Evolutionary conservation across 2,888 invertebrate genomes (phyloP).

Genomic region (Troides aeacus): DNA sequence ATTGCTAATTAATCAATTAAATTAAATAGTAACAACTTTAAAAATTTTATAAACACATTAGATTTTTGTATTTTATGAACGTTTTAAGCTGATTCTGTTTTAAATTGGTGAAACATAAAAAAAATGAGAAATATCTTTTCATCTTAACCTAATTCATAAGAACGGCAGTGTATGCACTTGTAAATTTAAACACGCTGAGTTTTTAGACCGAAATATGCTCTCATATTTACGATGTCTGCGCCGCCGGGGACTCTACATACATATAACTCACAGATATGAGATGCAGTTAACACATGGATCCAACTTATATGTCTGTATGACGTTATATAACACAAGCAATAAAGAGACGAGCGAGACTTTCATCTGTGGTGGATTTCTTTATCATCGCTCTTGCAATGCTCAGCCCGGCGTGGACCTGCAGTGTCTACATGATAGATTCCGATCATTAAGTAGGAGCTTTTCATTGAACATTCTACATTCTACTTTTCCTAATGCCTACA

Average conservation of each 20-base stretch:
- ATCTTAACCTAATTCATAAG: conserved; percentile 17
- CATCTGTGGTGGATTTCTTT: too few species aligned
- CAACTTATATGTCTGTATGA: background rate
- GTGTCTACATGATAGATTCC: too few species aligned
- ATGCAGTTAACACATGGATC: background rate
- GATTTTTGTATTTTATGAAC: background rate
- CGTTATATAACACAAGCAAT: background rate
- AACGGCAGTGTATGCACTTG: conserved; percentile 15
- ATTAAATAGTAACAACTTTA: too few species aligned
- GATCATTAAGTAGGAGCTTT: too few species aligned
- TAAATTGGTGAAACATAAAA: background rate
- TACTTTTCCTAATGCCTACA: too few species aligned
- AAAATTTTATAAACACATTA: too few species aligned
- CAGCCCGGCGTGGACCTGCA: too few species aligned
- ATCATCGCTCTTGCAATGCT: too few species aligned
- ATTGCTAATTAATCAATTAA: too few species aligned
- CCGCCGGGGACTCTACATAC: background rate
- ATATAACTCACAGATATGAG: background rate
- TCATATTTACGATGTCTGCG: conserved; percentile 4
- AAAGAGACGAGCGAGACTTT: background rate
- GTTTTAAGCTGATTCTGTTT: background rate
- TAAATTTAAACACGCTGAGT: conserved; percentile 11
- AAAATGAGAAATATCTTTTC: background rate
- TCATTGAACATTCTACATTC: too few species aligned
- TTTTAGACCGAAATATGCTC: conserved; percentile 4